Evolutionary conservation across 2,888 invertebrate genomes (phyloP), one percentile per base, ranked within the genome.

Genomic region (Diarsia rubi): DNA sequence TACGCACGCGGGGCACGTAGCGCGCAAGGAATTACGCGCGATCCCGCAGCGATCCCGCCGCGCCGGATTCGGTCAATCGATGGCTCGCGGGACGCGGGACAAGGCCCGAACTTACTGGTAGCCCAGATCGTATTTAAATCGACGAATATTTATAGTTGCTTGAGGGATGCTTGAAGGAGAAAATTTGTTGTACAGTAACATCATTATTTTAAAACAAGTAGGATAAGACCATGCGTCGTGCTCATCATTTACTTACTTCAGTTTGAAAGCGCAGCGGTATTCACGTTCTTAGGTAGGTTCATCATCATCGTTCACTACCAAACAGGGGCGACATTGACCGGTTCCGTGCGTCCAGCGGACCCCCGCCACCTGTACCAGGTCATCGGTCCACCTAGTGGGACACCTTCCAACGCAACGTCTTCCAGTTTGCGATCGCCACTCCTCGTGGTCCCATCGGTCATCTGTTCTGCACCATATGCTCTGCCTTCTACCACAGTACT

Each of bases 51-150:
- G 93, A 60, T 60, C 94, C 94, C 93, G 90, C 91, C 91, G 87
- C 88, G 76, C 89, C 88, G 93, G 94, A 94, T 93, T 94, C 95
- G 94, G 95, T 93, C 95, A 95, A 95, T 95, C 95, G 95, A 95
- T 95, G 94, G 91, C 92, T 89, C 90, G 87, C 85, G 89, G 89
- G 84, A 83, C 73, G 27, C 44, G 24, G 89, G 85, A 83, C 69
- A 27, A 24, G 19, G 37, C 63, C 64, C 47, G 68, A 69, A 60
- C 78, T 81, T 60, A 16, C 59, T 49, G 65, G 67, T 47, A 74
- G 71, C 69, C 74, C 31, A 72, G 57, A 52, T 67, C 59, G 47
- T 72, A 68, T 70, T 74, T 75, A 64, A 69, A 74, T 73, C 21
- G 27, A 27, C 24, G 31, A 64, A 60, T 81, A 72, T 72, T 69